Evolutionary conservation across 2,113 vertebrate species (phyloP).

Genomic region (Prolemur simus): DNA sequence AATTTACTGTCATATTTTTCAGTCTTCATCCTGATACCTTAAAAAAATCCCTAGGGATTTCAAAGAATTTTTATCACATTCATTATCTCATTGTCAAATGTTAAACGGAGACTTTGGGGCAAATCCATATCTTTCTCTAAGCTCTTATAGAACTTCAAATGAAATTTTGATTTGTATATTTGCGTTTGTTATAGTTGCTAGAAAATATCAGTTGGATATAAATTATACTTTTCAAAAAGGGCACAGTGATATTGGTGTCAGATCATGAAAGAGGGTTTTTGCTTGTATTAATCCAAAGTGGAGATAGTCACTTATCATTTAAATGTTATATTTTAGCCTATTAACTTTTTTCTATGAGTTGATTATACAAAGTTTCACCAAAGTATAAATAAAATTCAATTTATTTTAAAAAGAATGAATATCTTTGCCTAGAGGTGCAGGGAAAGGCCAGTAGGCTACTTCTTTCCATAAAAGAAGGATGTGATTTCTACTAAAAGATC

Average conservation of each 20-base stretch:
- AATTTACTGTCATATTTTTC: neutral
- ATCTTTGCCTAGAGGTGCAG: neutral
- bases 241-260: neutral
- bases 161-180: conserved; percentile 7
- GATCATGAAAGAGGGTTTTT: neutral
- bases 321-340: neutral
- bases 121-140: neutral
- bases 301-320: neutral
- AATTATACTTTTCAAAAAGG: neutral
- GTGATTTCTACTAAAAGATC: neutral
- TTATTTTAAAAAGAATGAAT: neutral
- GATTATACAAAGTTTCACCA: neutral
- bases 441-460: neutral
- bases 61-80: neutral
- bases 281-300: neutral
- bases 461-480: neutral
- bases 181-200: neutral
- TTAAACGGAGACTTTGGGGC: neutral
- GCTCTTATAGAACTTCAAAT: neutral
- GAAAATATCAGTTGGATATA: neutral
- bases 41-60: neutral
- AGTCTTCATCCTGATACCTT: neutral
- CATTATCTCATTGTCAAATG: neutral
- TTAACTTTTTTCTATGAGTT: neutral
- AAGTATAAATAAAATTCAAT: conserved; percentile 1